phyloP scores from a whole-genome alignment of 2,888 invertebrate species.

The Harpalus rubripes region DNA sequence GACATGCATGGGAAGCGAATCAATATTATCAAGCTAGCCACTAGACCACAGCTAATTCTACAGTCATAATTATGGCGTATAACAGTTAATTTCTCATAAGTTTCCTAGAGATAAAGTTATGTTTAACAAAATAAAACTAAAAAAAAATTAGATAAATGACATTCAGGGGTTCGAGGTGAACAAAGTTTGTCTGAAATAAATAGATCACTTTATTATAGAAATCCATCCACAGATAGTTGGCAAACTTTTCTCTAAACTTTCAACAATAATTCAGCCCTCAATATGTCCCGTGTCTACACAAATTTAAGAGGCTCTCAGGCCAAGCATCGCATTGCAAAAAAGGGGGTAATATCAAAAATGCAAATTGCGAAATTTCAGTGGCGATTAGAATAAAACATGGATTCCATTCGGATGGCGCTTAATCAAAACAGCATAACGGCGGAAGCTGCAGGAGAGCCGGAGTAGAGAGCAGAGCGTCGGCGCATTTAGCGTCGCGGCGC shows the following conservation, averaged over 20 bases:
- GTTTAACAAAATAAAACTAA: too few species aligned
- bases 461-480: conserved; percentile 61
- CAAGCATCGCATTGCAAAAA: conserved; percentile 9
- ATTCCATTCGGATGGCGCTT: conserved; percentile 66
- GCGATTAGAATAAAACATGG: conserved; percentile 67
- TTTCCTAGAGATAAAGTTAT: too few species aligned
- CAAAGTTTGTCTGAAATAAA: conserved; percentile 27
- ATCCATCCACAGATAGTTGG: conserved; percentile 64
- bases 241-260: conserved; percentile 34
- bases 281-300: conserved; percentile 40
- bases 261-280: conserved; percentile 49
- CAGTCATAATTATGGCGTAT: too few species aligned
- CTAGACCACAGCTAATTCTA: too few species aligned
- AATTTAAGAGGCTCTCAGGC: conserved; percentile 45
- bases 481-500: conserved; percentile 74
- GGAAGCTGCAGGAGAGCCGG: conserved; percentile 43
- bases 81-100: too few species aligned
- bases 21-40: too few species aligned
- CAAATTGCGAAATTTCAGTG: conserved; percentile 61
- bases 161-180: not conserved
- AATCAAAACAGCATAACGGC: conserved; percentile 64
- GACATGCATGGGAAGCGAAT: too few species aligned
- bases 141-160: too few species aligned
- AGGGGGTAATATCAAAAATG: conserved; percentile 59
- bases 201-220: conserved; percentile 4